Evolutionary conservation across 2,888 invertebrate genomes (phyloP).

Genomic region (Cybosia mesomella): DNA sequence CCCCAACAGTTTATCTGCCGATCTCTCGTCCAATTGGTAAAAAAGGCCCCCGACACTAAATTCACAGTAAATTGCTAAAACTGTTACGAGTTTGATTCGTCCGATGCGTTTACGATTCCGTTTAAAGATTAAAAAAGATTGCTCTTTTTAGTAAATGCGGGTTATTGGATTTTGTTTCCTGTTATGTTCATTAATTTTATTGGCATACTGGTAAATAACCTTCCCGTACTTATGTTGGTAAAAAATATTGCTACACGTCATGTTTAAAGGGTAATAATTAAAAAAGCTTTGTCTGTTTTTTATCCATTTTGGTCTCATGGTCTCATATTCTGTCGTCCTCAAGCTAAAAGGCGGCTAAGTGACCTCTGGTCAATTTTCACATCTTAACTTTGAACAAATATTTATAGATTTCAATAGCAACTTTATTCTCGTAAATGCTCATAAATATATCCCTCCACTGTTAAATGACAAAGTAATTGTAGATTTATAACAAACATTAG

Average conservation of each 20-base stretch:
- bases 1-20: constrained; percentile 72
- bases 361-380: no score
- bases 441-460: no score
- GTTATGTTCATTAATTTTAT: constrained; percentile 59
- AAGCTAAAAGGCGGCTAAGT: no score
- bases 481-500: no score
- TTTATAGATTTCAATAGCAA: no score
- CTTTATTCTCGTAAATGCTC: no score
- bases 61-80: constrained; percentile 84
- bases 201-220: constrained; percentile 39
- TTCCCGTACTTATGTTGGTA: constrained; percentile 31
- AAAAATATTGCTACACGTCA: not conserved
- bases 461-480: no score
- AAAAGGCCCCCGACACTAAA: constrained; percentile 77
- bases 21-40: constrained; percentile 83
- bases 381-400: no score
- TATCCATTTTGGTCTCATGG: no score
- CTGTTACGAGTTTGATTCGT: constrained; percentile 72
- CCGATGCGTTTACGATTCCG: constrained; percentile 74
- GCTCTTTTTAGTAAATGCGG: constrained; percentile 80
- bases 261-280: not conserved
- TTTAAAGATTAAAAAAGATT: constrained; percentile 72
- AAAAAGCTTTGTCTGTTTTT: not conserved
- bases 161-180: constrained; percentile 69
- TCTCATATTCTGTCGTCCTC: no score